Evolutionary conservation across 2,113 vertebrate genomes (phyloP), one percentile per base, ranked within the genome.

Genomic region (Pelobates fuscus): DNA sequence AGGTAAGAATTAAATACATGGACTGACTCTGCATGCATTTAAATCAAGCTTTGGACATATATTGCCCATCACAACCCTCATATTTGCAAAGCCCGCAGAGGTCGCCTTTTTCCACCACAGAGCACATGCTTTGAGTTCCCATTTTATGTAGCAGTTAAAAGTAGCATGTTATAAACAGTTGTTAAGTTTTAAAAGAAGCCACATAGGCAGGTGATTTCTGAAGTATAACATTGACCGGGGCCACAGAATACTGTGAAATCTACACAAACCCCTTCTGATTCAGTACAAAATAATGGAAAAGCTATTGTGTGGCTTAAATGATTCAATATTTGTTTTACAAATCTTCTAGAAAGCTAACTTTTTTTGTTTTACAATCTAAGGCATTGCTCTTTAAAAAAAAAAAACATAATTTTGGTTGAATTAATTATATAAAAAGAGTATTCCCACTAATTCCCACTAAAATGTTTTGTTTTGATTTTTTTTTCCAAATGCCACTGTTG

Each of bases 1-100:
- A 86, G 84, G 87, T 89, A 89, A 89, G 87, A 88, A 89, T 89
- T 89, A 89, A 88, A 81, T 82, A 79, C 75, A 76, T 70, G 68
- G 70, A 72, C 71, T 83, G 67, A 73, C 52, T 85, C 78, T 72
- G 85, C 89, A 91, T 91, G 88, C 89, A 88, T 79, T 82, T 78
- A 84, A n/a, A 89, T 85, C 82, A 88, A 83, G 75, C 60, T 41
- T 81, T 77, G 80, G 44, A 72, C 80, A 78, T 77, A 82, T 83
- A 60, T 80, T 76, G 72, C 84, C 84, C 86, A 69, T 82, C 84
- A 82, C 81, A 88, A 78, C 69, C 83, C 83, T 81, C 82, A 77
- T 60, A 83, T 74, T 74, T 81, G 77, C 85, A 88, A 49, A 86
- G 85, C 88, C 52, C 82, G 78, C 81, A 77, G 71, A 82, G 77